These are phyloP conservation scores for Drosophila kanekoi DNA, from an alignment of 2,888 invertebrate species.

Conservation along the genomic window DNA sequence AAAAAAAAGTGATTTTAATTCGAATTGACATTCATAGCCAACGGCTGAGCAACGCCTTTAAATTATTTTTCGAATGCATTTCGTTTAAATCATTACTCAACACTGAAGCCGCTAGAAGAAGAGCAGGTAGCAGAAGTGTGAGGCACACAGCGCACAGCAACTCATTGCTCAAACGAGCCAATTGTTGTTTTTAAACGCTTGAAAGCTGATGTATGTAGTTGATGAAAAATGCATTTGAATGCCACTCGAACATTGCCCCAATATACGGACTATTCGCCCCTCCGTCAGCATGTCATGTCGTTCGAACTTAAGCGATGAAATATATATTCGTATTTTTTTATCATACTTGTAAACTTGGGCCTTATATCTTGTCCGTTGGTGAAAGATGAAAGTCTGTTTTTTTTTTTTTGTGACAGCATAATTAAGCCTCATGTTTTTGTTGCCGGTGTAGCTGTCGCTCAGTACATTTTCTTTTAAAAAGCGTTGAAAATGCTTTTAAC, in stretches of 20 bases:
- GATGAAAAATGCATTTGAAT: slow-evolving; percentile 59
- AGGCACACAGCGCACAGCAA: background rate
- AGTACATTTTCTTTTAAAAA: slow-evolving; percentile 55
- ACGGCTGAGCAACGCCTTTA: slow-evolving; percentile 31
- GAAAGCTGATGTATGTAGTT: slow-evolving; percentile 15
- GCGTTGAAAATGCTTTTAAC: slow-evolving; percentile 65
- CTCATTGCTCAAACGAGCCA: background rate
- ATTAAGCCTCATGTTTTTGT: slow-evolving; percentile 59
- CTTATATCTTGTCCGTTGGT: slow-evolving; percentile 36
- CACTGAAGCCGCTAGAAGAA: slow-evolving; percentile 21
- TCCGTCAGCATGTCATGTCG: slow-evolving; percentile 77
- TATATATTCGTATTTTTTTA: slow-evolving; percentile 58
- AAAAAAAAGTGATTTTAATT: slow-evolving; percentile 62
- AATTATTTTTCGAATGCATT: slow-evolving; percentile 23
- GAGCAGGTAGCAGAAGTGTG: slow-evolving; percentile 1
- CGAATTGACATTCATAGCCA: slow-evolving; percentile 49
- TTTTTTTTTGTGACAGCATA: slow-evolving; percentile 75
- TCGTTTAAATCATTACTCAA: slow-evolving; percentile 24
- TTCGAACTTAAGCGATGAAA: slow-evolving; percentile 79
- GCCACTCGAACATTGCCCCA: slow-evolving; percentile 64
- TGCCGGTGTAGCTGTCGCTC: slow-evolving; percentile 44
- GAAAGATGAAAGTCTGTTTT: slow-evolving; percentile 76
- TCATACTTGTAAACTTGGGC: slow-evolving; percentile 42
- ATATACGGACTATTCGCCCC: slow-evolving; percentile 55
- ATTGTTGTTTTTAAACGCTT: slow-evolving; percentile 18